Conservation (phyloP, 2,888 invertebrate genomes). For the Bibio marci region DNA sequence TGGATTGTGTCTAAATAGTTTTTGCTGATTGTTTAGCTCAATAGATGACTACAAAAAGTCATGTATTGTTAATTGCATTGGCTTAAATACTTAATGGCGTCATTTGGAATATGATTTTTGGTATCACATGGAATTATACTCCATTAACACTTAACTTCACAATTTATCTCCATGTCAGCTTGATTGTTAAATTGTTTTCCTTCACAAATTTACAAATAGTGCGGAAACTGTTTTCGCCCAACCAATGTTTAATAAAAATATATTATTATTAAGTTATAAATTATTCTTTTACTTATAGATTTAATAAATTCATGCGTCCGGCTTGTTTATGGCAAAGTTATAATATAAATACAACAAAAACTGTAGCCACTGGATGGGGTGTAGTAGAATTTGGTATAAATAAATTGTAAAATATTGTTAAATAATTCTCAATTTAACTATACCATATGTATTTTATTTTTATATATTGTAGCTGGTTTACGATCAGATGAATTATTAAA, state of each 20-base stretch:
- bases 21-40: too few relatives aligned
- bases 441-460: not conserved
- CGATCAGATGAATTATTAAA: constrained; percentile 14
- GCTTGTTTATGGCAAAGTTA: constrained; percentile 24
- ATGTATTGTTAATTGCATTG: too few relatives aligned
- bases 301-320: constrained; percentile 21
- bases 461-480: constrained; percentile 15
- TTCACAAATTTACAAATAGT: too few relatives aligned
- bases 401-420: not conserved
- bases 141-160: too few relatives aligned
- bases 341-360: constrained; percentile 15
- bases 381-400: constrained; percentile 5
- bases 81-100: not conserved
- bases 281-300: constrained; percentile 7
- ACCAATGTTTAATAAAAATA: too few relatives aligned
- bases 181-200: too few relatives aligned
- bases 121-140: too few relatives aligned
- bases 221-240: too few relatives aligned
- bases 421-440: not conserved
- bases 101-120: not conserved
- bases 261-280: too few relatives aligned
- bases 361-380: constrained; percentile 13
- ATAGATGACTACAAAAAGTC: too few relatives aligned
- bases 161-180: too few relatives aligned
- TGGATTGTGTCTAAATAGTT: too few relatives aligned